Conservation (phyloP, 2,888 invertebrate genomes). For the Athetis lepigone region DNA sequence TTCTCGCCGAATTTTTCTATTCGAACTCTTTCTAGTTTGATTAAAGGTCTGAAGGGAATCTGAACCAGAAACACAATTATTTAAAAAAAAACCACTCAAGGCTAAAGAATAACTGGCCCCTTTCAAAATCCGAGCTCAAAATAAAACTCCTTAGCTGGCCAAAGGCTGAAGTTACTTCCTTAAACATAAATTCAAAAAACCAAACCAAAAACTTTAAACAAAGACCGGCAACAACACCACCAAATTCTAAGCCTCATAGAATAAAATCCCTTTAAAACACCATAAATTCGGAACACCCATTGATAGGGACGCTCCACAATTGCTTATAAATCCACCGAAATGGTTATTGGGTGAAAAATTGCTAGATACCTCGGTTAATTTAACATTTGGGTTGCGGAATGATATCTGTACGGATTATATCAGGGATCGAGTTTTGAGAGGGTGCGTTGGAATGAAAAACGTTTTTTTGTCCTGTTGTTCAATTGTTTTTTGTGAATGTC, state of each 20-base stretch:
- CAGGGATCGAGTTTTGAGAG: conserved; percentile 21
- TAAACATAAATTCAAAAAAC: too few species aligned
- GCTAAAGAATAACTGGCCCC: too few species aligned
- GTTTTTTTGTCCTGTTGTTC: conserved; percentile 6
- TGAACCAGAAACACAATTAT: too few species aligned
- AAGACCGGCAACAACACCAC: conserved; percentile 10
- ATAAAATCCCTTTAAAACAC: conserved; percentile 71
- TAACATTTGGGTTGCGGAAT: conserved; percentile 62
- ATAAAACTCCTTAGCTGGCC: too few species aligned
- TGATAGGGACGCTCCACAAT: conserved; percentile 70
- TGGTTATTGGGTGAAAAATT: conserved; percentile 75
- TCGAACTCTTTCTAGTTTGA: too few species aligned
- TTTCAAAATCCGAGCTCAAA: too few species aligned
- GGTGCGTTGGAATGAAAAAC: conserved; percentile 30
- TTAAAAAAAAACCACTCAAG: too few species aligned
- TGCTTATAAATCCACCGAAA: conserved; percentile 75
- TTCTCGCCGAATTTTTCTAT: too few species aligned
- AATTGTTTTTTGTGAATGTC: conserved; percentile 5
- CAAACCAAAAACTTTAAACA: conserved; percentile 9
- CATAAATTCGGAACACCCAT: conserved; percentile 69
- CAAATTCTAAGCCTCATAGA: conserved; percentile 68
- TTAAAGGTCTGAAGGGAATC: too few species aligned
- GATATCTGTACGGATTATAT: conserved; percentile 49
- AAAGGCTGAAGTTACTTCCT: too few species aligned
- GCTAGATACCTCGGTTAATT: conserved; percentile 67